phyloP scores from a whole-genome alignment of 2,888 invertebrate genomes.

The Zaprionus lineosus region DNA sequence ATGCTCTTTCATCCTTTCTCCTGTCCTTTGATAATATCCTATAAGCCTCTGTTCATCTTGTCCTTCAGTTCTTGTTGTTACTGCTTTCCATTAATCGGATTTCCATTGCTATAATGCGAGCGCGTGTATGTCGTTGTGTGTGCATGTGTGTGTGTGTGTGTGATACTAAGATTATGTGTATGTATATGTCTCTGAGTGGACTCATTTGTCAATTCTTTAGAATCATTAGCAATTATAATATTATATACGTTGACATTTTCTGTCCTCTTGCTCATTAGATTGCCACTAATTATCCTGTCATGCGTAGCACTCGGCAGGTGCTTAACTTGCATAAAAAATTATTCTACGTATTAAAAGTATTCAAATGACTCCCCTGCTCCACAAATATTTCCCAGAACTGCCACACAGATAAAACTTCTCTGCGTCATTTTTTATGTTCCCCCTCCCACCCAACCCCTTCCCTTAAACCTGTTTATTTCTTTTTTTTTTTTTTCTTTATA shows the following conservation, averaged over 20 bases:
- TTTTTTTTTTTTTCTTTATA: no score
- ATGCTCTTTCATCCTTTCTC: neutral
- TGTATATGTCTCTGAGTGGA: neutral
- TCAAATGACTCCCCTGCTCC: no score
- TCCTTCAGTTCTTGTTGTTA: constrained; percentile 26
- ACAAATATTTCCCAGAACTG: no score
- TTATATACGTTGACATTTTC: constrained; percentile 19
- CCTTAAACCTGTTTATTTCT: no score
- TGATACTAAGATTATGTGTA: neutral
- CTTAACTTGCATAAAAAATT: no score
- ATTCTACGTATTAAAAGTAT: no score
- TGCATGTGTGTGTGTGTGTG: constrained; percentile 11
- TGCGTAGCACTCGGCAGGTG: neutral
- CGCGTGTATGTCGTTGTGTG: constrained; percentile 1
- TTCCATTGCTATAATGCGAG: constrained; percentile 50
- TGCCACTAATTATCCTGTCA: constrained; percentile 12
- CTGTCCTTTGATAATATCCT: constrained; percentile 10
- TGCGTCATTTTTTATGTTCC: no score
- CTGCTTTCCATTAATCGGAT: constrained; percentile 56
- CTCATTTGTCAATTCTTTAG: constrained; percentile 31
- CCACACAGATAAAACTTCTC: no score
- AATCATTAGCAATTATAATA: constrained; percentile 39
- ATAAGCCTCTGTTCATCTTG: constrained; percentile 8
- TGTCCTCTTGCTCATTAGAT: constrained; percentile 3
- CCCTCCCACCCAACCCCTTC: no score